Evolutionary conservation across 2,113 vertebrate species (phyloP), one percentile per base, ranked within the genome.

Genomic region (Pipa parva): DNA sequence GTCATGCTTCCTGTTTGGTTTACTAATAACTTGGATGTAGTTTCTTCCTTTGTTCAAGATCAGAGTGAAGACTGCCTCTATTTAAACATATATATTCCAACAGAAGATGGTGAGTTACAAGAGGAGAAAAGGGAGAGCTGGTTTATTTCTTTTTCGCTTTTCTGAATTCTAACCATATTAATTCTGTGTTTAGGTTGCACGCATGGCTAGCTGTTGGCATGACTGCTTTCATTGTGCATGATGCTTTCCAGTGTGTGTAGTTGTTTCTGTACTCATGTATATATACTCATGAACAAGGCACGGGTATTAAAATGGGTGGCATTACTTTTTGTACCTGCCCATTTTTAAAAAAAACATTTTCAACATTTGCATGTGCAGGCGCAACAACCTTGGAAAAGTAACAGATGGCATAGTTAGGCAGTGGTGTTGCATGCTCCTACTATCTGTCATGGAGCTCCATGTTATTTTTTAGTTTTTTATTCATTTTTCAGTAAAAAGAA

Each of bases 401-500:
- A 59, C 46, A 49, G 61, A 33, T 27, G 48, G 29, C 55, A 69
- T 48, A 91, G 84, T 84, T 86, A 92, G 88, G 83, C 77, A 87
- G 85, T 76, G 85, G 85, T 80, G 83, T 88, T 94, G 94, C 95
- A 95, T 97, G 95, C 89, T 93, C 91, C 92, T 89, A 89, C 81
- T 88, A 90, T 89, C 84, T 90, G 83, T 96, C 83, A 91, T 79
- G 92, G 95, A 91, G 92, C 92, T 91, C 92, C 91, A 97, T 98
- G 94, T 99, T 98, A 99, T 99, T 99, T 95, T 98, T 94, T 99
- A 99, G 97, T 99, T 89, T 97, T 99, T 89, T 98, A 99, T 99
- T 98, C 97, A 95, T 95, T 98, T 99, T 97, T 92, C 97, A 99
- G 97, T 98, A 91, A 99, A 99, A 97, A 98, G 97, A 99, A 98